Evolutionary conservation across 2,797 vertebrate species (phyloP).

Genomic region (Oreonectes daqikongensis): DNA sequence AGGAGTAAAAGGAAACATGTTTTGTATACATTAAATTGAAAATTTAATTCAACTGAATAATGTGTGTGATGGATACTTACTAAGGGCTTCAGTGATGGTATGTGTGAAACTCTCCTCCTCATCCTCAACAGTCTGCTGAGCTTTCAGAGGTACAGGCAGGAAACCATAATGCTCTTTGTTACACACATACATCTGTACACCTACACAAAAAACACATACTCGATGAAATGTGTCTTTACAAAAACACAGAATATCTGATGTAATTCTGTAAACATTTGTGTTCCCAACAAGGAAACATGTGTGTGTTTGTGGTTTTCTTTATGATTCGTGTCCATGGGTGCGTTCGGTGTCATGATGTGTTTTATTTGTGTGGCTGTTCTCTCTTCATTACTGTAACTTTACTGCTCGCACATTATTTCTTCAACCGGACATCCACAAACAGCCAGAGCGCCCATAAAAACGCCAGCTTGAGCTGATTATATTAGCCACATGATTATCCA

Average conservation of each 20-base stretch:
- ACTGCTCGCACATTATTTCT: background rate
- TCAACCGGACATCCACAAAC: constrained; percentile 17
- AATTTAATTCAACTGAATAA: no score
- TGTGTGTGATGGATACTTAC: constrained; percentile 73
- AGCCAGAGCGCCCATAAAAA: constrained; percentile 23
- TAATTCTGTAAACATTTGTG: background rate
- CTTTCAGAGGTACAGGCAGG: constrained; percentile 90
- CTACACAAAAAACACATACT: constrained; percentile 68
- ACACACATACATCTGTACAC: constrained; percentile 93
- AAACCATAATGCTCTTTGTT: constrained; percentile 93
- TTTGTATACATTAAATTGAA: background rate
- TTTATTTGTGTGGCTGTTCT: constrained; percentile 4
- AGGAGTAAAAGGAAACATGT: constrained; percentile 15
- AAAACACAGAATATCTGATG: background rate
- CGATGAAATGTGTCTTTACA: background rate
- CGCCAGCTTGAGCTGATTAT: constrained; percentile 18
- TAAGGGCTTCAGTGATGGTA: constrained; percentile 86
- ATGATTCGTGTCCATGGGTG: background rate
- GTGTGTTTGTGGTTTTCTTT: constrained; percentile 5
- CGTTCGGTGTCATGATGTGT: constrained; percentile 1
- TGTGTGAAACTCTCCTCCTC: constrained; percentile 90
- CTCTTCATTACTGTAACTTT: constrained; percentile 11
- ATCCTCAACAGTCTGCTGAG: constrained; percentile 88
- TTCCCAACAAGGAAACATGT: background rate
- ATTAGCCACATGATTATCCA: constrained; percentile 25